phyloP scores from a whole-genome alignment of 2,113 vertebrate genomes.

The Cryptotis parvus region DNA sequence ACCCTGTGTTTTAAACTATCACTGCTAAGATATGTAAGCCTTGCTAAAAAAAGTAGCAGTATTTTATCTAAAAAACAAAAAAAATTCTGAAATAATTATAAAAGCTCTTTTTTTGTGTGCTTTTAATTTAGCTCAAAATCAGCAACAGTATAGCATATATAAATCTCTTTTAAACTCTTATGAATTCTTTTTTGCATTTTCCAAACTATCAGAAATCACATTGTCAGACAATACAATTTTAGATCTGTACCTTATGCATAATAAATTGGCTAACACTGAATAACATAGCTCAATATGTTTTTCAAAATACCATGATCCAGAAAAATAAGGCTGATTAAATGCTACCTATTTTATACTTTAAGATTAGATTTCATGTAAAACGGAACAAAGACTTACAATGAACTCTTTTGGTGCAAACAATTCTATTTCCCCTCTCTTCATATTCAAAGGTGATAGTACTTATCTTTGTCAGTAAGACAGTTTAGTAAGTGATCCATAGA shows the following conservation, averaged over 20 bases:
- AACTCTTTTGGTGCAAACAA: not conserved
- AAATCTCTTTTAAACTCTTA: slow-evolving; percentile 48
- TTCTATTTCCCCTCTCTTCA: not conserved
- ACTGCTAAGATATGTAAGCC: not conserved
- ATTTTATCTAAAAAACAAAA: not conserved
- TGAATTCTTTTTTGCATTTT: slow-evolving; percentile 67
- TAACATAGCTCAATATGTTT: slow-evolving; percentile 9
- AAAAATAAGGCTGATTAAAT: slow-evolving; percentile 44
- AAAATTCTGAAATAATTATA: not conserved
- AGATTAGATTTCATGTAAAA: slow-evolving; percentile 16
- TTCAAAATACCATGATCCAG: slow-evolving; percentile 4
- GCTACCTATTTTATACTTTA: not conserved
- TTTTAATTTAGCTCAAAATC: slow-evolving; percentile 67
- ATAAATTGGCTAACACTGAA: not conserved
- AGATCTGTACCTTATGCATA: not conserved
- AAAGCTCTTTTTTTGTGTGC: not conserved
- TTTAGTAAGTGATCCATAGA: not conserved
- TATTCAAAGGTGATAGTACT: not conserved
- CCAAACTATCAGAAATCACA: slow-evolving; percentile 45
- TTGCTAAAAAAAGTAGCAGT: slow-evolving; percentile 12
- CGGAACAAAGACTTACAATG: not conserved
- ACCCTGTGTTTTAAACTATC: not conserved
- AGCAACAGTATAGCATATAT: slow-evolving; percentile 47
- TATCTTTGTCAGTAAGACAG: not conserved
- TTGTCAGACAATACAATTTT: slow-evolving; percentile 33